These are phyloP conservation scores for Argentina silus DNA, from an alignment of 2,797 vertebrate species.

Conservation along the genomic window DNA sequence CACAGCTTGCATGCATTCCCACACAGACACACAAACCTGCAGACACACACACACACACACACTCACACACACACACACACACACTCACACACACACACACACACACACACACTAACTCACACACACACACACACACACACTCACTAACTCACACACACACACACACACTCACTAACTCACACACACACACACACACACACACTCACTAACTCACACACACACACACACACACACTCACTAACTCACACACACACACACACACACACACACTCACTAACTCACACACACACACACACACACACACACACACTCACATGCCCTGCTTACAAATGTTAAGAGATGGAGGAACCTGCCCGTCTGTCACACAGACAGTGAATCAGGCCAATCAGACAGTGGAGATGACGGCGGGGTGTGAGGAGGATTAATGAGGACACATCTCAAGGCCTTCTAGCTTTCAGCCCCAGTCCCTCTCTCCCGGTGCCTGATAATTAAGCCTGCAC, in stretches of 20 bases:
- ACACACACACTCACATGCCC: not conserved
- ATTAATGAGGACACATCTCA: constrained; percentile 2
- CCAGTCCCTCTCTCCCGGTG: constrained; percentile 10
- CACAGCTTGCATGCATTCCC: not conserved
- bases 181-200: constrained; percentile 11
- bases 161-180: not conserved
- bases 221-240: not conserved
- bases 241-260: constrained; percentile 6
- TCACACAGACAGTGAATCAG: constrained; percentile 34
- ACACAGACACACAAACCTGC: not conserved
- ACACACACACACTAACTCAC: constrained; percentile 2
- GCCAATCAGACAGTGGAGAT: constrained; percentile 28
- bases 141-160: not conserved
- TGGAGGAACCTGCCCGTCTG: constrained; percentile 17
- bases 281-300: constrained; percentile 8
- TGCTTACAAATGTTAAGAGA: constrained; percentile 23
- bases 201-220: constrained; percentile 8
- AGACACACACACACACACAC: too few relatives aligned
- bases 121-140: constrained; percentile 9
- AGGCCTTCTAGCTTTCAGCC: constrained; percentile 10
- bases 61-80: too few relatives aligned
- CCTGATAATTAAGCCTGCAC: constrained; percentile 36
- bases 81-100: constrained; percentile 6
- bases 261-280: constrained; percentile 5
- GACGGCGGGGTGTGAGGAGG: constrained; percentile 27